A percentile compares a stretch with the other conserved stretches of the same genome.
Evolutionary conservation across 2,888 invertebrate species (phyloP).

Genomic region (Sialis lutaria): DNA sequence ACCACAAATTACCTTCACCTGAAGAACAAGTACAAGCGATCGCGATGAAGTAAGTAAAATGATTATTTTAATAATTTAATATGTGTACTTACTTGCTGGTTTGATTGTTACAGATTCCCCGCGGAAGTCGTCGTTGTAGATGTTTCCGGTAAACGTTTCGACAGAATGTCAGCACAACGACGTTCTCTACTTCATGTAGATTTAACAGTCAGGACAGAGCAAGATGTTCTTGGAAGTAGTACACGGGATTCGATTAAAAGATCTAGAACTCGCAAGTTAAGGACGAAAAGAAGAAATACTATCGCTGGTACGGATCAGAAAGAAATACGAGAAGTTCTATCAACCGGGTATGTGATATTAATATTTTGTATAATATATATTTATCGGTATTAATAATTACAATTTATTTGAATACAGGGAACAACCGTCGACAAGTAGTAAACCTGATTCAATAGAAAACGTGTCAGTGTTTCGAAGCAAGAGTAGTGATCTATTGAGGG

Average conservation of each 20-base stretch:
- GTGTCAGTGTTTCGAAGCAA: conserved; percentile 44
- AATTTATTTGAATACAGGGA: conserved; percentile 16
- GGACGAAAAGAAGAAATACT: conserved; percentile 76
- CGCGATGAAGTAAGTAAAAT: conserved; percentile 52
- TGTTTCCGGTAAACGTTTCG: conserved; percentile 73
- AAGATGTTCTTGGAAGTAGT: conserved; percentile 5
- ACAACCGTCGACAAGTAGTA: conserved; percentile 16
- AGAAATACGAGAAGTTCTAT: conserved; percentile 51
- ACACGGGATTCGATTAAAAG: conserved; percentile 36
- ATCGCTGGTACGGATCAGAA: conserved; percentile 81
- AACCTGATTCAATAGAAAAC: conserved; percentile 33
- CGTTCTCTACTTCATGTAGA: conserved; percentile 53
- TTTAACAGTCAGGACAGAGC: conserved; percentile 16
- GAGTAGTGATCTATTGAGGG: conserved; percentile 57
- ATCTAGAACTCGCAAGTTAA: conserved; percentile 54
- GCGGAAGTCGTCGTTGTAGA: conserved; percentile 80
- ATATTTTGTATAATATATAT: not conserved
- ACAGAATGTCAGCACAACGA: conserved; percentile 72
- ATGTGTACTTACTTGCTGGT: not conserved
- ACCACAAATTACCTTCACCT: conserved; percentile 74
- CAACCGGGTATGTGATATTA: not conserved
- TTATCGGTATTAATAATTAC: not conserved
- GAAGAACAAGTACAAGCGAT: conserved; percentile 72
- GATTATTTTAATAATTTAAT: not conserved
- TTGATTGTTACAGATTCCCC: conserved; percentile 46